Conservation (phyloP, 2,888 invertebrate species). For the Ectobius pallidus region DNA sequence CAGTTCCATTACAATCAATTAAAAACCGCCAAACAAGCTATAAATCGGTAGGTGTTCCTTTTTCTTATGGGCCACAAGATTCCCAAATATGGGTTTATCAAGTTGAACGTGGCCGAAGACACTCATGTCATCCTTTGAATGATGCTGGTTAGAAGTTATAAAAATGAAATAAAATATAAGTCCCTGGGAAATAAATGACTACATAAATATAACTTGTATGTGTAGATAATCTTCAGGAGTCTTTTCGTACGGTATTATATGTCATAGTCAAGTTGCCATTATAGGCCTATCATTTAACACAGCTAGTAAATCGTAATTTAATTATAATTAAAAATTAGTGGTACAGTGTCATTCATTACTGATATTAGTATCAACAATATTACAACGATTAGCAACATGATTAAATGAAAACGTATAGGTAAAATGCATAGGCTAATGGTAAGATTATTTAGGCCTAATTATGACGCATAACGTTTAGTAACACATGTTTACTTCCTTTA, state of each 20-base stretch:
- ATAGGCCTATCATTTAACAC: no score
- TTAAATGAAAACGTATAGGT: no score
- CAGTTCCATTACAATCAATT: constrained; percentile 20
- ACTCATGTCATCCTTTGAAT: not conserved
- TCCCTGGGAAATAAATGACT: not conserved
- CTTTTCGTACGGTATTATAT: not conserved
- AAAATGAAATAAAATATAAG: not conserved
- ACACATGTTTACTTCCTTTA: no score
- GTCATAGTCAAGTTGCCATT: not conserved
- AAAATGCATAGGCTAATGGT: no score
- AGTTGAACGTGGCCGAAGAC: not conserved
- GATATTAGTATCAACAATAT: no score
- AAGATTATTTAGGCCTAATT: no score
- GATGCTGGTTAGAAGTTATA: not conserved
- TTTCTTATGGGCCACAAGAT: not conserved
- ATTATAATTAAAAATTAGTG: no score
- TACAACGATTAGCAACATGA: no score
- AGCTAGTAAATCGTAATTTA: no score
- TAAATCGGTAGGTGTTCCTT: not conserved
- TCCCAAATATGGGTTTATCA: not conserved
- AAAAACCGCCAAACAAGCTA: constrained; percentile 3
- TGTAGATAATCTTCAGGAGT: not conserved
- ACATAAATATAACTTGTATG: not conserved
- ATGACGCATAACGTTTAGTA: no score
- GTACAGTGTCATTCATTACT: no score